phyloP scores from a whole-genome alignment of 1,140 invertebrate genomes.

The Bombus ignitus region DNA sequence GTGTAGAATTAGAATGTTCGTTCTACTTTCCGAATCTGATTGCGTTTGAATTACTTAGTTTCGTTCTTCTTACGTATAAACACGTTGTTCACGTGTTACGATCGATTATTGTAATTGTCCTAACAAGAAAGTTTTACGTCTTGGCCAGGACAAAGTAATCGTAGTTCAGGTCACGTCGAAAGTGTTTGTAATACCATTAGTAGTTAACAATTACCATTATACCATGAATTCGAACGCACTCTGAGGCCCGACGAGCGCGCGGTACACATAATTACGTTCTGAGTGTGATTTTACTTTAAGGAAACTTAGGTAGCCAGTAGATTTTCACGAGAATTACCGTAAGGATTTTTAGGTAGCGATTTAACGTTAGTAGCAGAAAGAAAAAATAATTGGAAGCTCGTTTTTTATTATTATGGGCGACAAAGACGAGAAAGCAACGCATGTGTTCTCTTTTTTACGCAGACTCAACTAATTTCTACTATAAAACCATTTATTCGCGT shows the following conservation, averaged over 20 bases:
- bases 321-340: constrained; percentile 24
- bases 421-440: neutral
- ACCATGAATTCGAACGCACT: neutral
- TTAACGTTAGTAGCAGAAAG: constrained; percentile 7
- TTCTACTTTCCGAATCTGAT: neutral
- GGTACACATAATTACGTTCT: constrained; percentile 70
- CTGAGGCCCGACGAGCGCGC: constrained; percentile 17
- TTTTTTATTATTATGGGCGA: constrained; percentile 42
- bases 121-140: neutral
- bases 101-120: neutral
- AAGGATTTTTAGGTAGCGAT: constrained; percentile 22
- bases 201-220: neutral
- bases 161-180: no score
- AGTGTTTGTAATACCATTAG: neutral
- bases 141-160: no score
- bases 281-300: constrained; percentile 80
- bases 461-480: constrained; percentile 37
- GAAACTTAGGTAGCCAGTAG: constrained; percentile 59
- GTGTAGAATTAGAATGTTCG: neutral
- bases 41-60: neutral
- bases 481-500: no score
- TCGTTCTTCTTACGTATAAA: neutral
- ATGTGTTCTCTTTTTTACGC: constrained; percentile 60
- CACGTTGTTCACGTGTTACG: no score
- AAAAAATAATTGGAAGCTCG: neutral